phyloP scores from a whole-genome alignment of 2,888 invertebrate genomes.

The Lycocerus yunnanus region DNA sequence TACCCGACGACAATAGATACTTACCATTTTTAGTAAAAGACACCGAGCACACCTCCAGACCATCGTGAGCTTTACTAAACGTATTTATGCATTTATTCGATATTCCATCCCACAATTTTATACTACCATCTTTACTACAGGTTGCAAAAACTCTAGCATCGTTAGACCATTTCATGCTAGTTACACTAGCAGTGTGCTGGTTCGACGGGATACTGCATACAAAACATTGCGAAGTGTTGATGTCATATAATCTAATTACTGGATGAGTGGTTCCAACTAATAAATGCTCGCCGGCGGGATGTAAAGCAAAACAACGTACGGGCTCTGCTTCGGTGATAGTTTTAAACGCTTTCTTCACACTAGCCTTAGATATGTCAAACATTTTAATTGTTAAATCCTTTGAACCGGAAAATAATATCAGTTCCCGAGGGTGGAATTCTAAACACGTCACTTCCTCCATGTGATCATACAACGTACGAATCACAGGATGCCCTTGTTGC shows the following conservation, averaged over 20 bases:
- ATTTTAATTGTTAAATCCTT: conserved; percentile 93
- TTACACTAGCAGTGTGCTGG: conserved; percentile 79
- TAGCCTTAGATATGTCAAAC: conserved; percentile 98
- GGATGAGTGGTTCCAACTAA: conserved; percentile 93
- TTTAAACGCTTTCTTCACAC: conserved; percentile 96
- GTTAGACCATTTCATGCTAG: conserved; percentile 74
- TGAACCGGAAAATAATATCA: conserved; percentile 93
- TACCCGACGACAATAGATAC: conserved; percentile 93
- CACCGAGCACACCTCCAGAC: conserved; percentile 91
- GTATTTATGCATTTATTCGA: conserved; percentile 93
- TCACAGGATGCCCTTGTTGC: conserved; percentile 96
- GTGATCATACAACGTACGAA: conserved; percentile 96
- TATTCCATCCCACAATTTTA: conserved; percentile 97
- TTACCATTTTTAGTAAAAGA: conserved; percentile 95
- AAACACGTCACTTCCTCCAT: conserved; percentile 96
- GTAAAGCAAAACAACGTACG: conserved; percentile 88
- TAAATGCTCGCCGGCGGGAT: conserved; percentile 93
- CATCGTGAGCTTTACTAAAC: conserved; percentile 92
- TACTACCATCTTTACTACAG: conserved; percentile 88
- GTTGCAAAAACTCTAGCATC: conserved; percentile 80
- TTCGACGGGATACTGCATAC: conserved; percentile 88
- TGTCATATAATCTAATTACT: conserved; percentile 88
- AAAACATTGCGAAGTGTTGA: conserved; percentile 94
- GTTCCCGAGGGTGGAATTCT: conserved; percentile 95
- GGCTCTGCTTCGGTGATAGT: conserved; percentile 94